Conservation (phyloP, 1,140 invertebrate genomes). For the Druon quercuslanigerum region DNA sequence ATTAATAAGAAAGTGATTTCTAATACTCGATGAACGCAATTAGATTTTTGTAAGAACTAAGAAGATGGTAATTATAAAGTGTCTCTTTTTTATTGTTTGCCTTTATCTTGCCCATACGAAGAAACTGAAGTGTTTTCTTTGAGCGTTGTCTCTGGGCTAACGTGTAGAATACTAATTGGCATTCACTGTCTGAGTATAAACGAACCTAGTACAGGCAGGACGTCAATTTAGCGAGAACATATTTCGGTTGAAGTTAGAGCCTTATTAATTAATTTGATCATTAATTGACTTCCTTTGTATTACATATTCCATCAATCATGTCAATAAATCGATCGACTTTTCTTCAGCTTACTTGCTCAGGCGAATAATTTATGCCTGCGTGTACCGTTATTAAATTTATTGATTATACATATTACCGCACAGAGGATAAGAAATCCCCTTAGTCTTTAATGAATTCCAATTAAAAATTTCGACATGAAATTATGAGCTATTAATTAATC, state of each 20-base stretch:
- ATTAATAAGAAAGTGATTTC: no score
- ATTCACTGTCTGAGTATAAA: not conserved
- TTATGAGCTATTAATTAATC: not conserved
- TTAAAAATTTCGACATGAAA: not conserved
- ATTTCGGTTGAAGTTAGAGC: not conserved
- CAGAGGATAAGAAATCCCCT: not conserved
- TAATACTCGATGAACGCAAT: not conserved
- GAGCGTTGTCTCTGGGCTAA: slow-evolving; percentile 18
- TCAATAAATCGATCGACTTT: slow-evolving; percentile 42
- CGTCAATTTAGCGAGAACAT: slow-evolving; percentile 26
- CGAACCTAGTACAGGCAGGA: slow-evolving; percentile 7
- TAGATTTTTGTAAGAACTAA: not conserved
- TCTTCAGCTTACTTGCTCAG: slow-evolving; percentile 11
- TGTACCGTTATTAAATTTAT: slow-evolving; percentile 4
- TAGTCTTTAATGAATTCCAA: not conserved
- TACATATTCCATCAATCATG: slow-evolving; percentile 37
- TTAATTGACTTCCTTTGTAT: slow-evolving; percentile 36
- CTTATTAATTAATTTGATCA: slow-evolving; percentile 30
- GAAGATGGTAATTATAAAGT: not conserved
- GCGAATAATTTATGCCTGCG: not conserved
- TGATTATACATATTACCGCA: not conserved
- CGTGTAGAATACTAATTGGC: slow-evolving; percentile 36
- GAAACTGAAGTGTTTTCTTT: slow-evolving; percentile 35
- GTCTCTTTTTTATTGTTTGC: not conserved
- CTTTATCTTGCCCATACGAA: slow-evolving; percentile 2